Base-by-base conservation (phyloP, 2,888 invertebrate genomes). In the Drosophila anomalata region DNA sequence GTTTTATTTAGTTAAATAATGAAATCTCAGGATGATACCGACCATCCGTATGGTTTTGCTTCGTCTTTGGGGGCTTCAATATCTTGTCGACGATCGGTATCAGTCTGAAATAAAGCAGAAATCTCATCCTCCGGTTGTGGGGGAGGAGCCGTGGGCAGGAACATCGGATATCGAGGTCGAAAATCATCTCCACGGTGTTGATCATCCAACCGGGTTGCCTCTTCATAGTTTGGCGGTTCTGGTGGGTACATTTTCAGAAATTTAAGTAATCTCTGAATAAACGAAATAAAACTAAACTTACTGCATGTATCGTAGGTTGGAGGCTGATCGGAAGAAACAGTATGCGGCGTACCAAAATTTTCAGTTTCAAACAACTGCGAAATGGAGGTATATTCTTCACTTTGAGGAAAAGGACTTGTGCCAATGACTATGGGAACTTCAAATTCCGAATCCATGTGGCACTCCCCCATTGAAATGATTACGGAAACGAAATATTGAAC, bases 211-310 rank as follows among this genome's bases (percentile, higher is more conserved):
- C 74, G 61, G 4, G 73, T 87, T 4, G 87, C 86, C 46, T 78
- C 54, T 59, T 87, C 88, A 14, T 85, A 88, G 2, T 84, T 63
- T 2, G 89, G 89, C 1, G 87, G 88, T 48, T 76, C 89, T 89
- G 31, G 69, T 36, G 68, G 3, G 17, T 41, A 7, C 2, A 6
- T 20, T 47, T 31, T 11, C 5, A 17, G 29, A 44, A 29, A 8
- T 17, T 9, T 6, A 6, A 36, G 36, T 36, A 36, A n/a, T n/a
- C 36, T 36, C n/a, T n/a, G 4, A 2, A 6, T 0, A n/a, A n/a
- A n/a, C 17, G 3, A 7, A 3, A 12, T 17, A 41, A 17, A 41
- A 3, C 17, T 17, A 7, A 8, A 71, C 72, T 77, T 52, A 89
- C 89, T 73, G 72, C 76, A 77, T 6, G 69, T 67, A 11, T 78